Evolutionary conservation across 2,888 invertebrate species (phyloP), one percentile per base, ranked within the genome.

Genomic region (Amphimallon solstitiale): DNA sequence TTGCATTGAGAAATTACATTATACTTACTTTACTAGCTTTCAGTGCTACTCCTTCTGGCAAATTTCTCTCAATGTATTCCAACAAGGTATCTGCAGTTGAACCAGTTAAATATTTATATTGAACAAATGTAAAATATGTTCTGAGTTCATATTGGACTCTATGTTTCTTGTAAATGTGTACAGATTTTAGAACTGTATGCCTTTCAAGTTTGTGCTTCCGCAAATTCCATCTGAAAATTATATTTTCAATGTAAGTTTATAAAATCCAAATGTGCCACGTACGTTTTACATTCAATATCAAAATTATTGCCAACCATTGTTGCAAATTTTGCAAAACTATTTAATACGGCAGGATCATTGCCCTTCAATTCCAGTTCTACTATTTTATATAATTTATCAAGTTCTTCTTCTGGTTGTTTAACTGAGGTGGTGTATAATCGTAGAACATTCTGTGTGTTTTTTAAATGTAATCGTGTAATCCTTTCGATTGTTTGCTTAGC

Each of bases 31-130:
- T 94, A 1, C 93, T 93, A 0, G 92, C 90, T 85, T 96, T 96
- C 81, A 99, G 87, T 2, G 95, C 94, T 70, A 98, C 93, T 38
- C 98, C 98, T 86, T 99, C 99, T 0, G 99, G 99, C 62, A 99
- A 86, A 85, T 98, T 98, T 75, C 98, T 86, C 81, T 99, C 91
- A 66, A 98, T 89, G 80, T 99, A 99, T 84, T 99, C 99, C 60
- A 99, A 83, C 79, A 94, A 93, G 7, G 98, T 98, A 72, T 95
- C 95, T 51, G 97, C 92, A 9, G 98, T 99, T 2, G 97, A 97
- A 0, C 95, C 97, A 0, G 99, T 99, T 9, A 99, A 79, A 75
- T 92, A 87, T 74, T 91, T 89, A 23, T 97, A 88, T 75, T 92
- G 90, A 77, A 97, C 85, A 76, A 92, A 92, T 68, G 92, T 88